Conservation (phyloP, 1,140 invertebrate genomes). For the Popillia japonica region DNA sequence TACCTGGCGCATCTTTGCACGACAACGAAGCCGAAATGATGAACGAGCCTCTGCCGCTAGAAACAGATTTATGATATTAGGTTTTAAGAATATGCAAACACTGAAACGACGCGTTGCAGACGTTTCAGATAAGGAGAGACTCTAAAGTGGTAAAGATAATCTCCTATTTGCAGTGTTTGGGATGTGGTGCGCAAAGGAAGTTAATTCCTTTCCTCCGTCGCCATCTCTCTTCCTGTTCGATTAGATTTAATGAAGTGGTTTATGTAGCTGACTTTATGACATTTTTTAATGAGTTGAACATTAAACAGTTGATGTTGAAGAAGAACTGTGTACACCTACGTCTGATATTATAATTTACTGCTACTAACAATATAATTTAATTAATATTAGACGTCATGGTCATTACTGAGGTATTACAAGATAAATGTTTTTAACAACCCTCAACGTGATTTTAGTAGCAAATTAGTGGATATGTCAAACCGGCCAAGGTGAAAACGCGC, state of each 20-base stretch:
- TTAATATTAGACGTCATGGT: background rate
- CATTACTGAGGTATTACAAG: too few relatives aligned
- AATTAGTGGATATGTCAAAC: too few relatives aligned
- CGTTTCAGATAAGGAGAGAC: conserved; percentile 30
- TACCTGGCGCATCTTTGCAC: conserved; percentile 21
- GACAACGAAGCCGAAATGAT: background rate
- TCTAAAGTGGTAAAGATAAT: conserved; percentile 21
- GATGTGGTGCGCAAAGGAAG: background rate
- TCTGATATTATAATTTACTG: background rate
- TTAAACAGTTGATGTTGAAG: background rate
- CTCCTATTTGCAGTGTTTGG: conserved; percentile 11
- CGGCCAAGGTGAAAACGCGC: too few relatives aligned
- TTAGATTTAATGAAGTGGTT: conserved; percentile 25
- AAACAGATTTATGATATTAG: conserved; percentile 24
- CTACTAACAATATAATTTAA: too few relatives aligned
- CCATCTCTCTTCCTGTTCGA: conserved; percentile 5
- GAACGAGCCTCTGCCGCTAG: background rate
- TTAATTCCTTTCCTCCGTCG: background rate
- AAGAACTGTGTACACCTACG: background rate
- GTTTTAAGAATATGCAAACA: conserved; percentile 31
- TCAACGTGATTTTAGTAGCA: too few relatives aligned
- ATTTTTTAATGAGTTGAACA: background rate
- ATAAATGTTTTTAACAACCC: too few relatives aligned
- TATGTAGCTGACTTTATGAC: conserved; percentile 6
- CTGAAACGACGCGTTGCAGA: conserved; percentile 22